phyloP scores from a whole-genome alignment of 2,113 vertebrate genomes.

The Sarotherodon lohbergeri region DNA sequence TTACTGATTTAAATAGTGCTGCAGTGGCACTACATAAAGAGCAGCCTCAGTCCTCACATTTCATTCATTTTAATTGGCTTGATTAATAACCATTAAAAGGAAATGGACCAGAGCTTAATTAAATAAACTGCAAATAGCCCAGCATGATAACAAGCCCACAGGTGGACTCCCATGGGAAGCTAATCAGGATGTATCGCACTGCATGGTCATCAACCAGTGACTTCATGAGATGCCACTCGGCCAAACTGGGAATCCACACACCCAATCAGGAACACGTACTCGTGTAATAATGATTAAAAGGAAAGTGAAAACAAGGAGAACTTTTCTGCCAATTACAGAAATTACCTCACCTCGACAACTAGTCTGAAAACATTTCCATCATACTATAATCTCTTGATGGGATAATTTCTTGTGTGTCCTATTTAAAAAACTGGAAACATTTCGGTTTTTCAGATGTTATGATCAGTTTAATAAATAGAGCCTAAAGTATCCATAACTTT shows the following conservation, averaged over 20 bases:
- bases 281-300: background rate
- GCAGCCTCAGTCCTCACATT: background rate
- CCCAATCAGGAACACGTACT: background rate
- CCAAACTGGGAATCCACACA: background rate
- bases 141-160: background rate
- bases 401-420: background rate
- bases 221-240: background rate
- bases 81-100: constrained; percentile 17
- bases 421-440: background rate
- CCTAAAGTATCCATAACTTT: background rate
- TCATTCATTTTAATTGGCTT: constrained; percentile 11
- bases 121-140: constrained; percentile 5
- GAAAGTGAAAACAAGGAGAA: background rate
- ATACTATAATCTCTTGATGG: background rate
- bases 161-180: background rate
- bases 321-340: background rate
- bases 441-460: background rate
- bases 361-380: background rate
- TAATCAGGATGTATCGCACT: background rate
- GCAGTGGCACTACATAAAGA: background rate
- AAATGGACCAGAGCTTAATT: background rate
- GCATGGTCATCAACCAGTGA: background rate
- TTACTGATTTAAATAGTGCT: background rate
- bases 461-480: background rate
- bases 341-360: background rate